These are phyloP conservation scores for Caiman crocodilus DNA, from an alignment of 2,797 vertebrate genomes.

Conservation along the genomic window DNA sequence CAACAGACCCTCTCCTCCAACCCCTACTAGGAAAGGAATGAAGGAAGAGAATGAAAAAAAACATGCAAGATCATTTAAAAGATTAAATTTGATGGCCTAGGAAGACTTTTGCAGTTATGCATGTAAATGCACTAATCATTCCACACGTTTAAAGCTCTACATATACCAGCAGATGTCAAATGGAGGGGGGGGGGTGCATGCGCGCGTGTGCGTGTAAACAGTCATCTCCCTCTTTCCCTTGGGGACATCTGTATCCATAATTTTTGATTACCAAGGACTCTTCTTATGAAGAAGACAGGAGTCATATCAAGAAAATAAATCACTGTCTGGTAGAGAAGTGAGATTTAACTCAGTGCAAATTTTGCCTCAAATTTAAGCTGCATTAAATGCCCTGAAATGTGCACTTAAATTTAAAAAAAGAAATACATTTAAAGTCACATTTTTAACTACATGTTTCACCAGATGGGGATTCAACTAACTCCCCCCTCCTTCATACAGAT, in stretches of 20 bases:
- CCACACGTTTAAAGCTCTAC: not conserved
- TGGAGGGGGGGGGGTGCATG: not conserved
- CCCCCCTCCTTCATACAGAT: not conserved
- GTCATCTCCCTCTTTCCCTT: too few relatives aligned
- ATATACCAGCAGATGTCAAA: not conserved
- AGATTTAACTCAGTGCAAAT: not conserved
- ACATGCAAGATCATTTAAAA: not conserved
- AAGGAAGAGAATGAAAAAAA: not conserved
- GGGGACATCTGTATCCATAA: not conserved
- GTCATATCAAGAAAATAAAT: too few relatives aligned
- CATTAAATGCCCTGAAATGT: not conserved
- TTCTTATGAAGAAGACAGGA: not conserved
- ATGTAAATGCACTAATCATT: not conserved
- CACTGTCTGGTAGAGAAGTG: too few relatives aligned
- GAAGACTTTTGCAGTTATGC: not conserved
- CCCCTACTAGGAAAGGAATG: not conserved
- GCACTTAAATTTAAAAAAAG: not conserved
- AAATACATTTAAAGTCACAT: not conserved
- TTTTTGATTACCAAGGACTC: not conserved
- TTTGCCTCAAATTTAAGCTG: not conserved
- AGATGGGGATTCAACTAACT: not conserved
- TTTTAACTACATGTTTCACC: not conserved
- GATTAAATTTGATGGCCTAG: not conserved
- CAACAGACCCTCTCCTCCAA: slow-evolving; percentile 16
- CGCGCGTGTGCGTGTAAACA: too few relatives aligned